Percentiles rank a stretch among this genome's conserved stretches.
phyloP scores from a whole-genome alignment of 1,140 invertebrate species.

The Eriosoma lanigerum region DNA sequence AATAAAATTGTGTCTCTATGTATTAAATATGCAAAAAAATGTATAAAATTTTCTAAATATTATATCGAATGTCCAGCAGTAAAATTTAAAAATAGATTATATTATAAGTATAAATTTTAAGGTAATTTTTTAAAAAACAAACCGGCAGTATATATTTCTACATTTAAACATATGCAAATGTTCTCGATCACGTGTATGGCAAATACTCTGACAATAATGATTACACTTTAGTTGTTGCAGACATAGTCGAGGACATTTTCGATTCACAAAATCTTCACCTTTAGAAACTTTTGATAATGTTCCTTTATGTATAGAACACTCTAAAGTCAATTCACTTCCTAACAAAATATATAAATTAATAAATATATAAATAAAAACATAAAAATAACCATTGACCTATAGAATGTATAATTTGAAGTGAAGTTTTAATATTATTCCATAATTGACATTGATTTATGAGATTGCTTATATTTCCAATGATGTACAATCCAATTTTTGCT shows the following conservation, averaged over 20 bases:
- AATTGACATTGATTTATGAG: slow-evolving; percentile 58
- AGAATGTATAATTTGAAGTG: slow-evolving; percentile 59
- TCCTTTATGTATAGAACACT: slow-evolving; percentile 37
- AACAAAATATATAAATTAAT: neutral
- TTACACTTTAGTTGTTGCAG: slow-evolving; percentile 26
- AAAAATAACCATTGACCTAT: slow-evolving; percentile 56
- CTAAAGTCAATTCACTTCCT: slow-evolving; percentile 47
- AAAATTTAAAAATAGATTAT: too few species aligned
- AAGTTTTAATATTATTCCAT: slow-evolving; percentile 62
- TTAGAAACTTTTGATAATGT: slow-evolving; percentile 44
- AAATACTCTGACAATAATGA: slow-evolving; percentile 46
- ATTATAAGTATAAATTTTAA: neutral
- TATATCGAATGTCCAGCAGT: too few species aligned
- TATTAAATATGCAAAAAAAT: too few species aligned
- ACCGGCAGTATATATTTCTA: slow-evolving; percentile 43
- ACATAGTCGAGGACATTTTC: slow-evolving; percentile 33
- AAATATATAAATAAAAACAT: neutral
- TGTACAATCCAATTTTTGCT: slow-evolving; percentile 70
- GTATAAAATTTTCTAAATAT: too few species aligned
- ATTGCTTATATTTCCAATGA: slow-evolving; percentile 69
- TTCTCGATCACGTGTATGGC: slow-evolving; percentile 39
- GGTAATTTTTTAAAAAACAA: neutral
- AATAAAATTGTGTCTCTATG: too few species aligned
- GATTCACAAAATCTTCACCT: slow-evolving; percentile 27
- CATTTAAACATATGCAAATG: slow-evolving; percentile 44